Conservation (phyloP, 2,113 vertebrate species). For the Pelecanoides urinatrix region DNA sequence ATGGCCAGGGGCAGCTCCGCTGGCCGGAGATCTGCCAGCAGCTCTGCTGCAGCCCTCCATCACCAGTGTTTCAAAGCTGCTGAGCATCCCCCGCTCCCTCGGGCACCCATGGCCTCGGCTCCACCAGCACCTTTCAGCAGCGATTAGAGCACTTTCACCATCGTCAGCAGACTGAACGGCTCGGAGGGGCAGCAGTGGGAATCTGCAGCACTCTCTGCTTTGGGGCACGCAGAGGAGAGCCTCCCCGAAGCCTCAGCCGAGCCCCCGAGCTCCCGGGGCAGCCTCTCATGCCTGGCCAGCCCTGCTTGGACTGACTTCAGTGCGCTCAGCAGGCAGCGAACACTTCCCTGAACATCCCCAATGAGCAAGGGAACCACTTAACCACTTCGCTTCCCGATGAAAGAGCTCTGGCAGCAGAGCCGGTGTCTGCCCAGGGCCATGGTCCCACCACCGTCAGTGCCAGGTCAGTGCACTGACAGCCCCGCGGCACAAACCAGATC, state of each 20-base stretch:
- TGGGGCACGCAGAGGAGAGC: too few relatives aligned
- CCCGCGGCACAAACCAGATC: neutral
- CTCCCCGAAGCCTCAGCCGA: neutral
- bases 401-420: fast-evolving
- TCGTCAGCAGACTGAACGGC: neutral
- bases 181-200: neutral
- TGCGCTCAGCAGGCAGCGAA: neutral
- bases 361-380: neutral
- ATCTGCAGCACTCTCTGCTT: fast-evolving
- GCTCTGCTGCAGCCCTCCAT: neutral
- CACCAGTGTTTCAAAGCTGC: neutral
- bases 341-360: neutral
- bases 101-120: fast-evolving
- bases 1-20: fast-evolving
- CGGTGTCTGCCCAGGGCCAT: neutral
- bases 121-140: neutral
- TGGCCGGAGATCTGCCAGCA: neutral
- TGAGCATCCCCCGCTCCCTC: fast-evolving
- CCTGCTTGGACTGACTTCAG: neutral
- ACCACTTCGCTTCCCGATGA: neutral
- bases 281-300: neutral
- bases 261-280: neutral
- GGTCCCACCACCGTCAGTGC: neutral
- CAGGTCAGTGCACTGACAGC: neutral
- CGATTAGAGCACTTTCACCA: fast-evolving